Evolutionary conservation across 2,888 invertebrate genomes (phyloP).

Genomic region (Acanthacorydalis orientalis): DNA sequence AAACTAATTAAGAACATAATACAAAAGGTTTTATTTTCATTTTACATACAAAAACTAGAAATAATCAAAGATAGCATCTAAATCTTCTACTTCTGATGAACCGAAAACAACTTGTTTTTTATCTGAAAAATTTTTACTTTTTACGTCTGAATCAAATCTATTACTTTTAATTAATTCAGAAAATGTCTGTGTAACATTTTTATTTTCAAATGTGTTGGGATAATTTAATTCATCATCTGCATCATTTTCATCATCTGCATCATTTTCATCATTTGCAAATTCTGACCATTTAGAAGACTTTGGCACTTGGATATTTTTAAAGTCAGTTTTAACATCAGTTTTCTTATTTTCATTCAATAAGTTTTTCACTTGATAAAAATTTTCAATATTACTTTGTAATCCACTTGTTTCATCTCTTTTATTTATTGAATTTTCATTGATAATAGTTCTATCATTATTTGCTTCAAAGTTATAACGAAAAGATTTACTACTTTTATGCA

Average conservation of each 20-base stretch:
- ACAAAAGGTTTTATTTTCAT: not conserved
- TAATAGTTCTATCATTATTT: not conserved
- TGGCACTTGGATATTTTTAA: conserved; percentile 6
- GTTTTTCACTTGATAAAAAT: not conserved
- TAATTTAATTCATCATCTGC: no score
- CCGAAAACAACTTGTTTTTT: no score
- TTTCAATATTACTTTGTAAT: not conserved
- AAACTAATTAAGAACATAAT: not conserved
- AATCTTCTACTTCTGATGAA: no score
- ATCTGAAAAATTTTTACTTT: no score
- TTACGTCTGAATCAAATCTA: no score
- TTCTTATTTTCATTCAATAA: not conserved
- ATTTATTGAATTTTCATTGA: not conserved
- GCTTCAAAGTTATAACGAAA: no score
- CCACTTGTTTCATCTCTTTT: not conserved
- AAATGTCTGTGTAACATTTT: no score
- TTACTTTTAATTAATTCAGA: no score
- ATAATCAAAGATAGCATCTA: not conserved
- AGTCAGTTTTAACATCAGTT: not conserved
- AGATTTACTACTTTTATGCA: no score
- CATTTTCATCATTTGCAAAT: conserved; percentile 14
- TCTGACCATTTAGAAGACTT: conserved; percentile 24
- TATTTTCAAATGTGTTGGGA: no score
- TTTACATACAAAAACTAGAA: no score
- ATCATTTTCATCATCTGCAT: conserved; percentile 9